A percentile compares a stretch with the other conserved stretches of the same genome.
Conservation (phyloP, 2,113 vertebrate species). For the Ctenomys sociabilis region DNA sequence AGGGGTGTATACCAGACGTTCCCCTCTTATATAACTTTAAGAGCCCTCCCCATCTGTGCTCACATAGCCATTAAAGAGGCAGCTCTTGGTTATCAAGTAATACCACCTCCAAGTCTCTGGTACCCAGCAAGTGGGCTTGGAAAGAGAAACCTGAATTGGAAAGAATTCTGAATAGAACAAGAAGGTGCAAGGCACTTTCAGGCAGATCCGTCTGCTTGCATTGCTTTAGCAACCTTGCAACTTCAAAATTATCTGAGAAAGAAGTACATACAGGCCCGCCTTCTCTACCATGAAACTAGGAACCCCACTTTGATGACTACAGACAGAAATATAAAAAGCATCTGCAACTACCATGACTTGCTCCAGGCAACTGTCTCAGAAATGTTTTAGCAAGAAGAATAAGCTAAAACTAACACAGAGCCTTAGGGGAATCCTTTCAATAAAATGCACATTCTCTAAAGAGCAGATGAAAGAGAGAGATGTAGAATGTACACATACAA, state of each 20-base stretch:
- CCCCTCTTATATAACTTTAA: background rate
- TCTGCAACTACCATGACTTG: background rate
- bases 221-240: background rate
- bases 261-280: background rate
- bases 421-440: constrained; percentile 25
- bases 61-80: background rate
- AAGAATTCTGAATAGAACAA: background rate
- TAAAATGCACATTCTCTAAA: constrained; percentile 40
- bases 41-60: background rate
- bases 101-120: background rate
- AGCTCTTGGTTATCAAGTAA: background rate
- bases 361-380: constrained; percentile 48
- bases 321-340: constrained; percentile 11
- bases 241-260: background rate
- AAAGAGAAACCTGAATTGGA: no score
- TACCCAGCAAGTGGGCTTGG: background rate
- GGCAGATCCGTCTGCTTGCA: background rate
- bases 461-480: background rate
- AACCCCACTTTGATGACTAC: background rate
- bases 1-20: background rate
- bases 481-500: background rate
- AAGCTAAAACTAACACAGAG: constrained; percentile 30
- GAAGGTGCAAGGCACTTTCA: background rate
- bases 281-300: background rate
- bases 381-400: constrained; percentile 51